Conservation (phyloP, 2,888 invertebrate genomes). For the Pheosia gnoma region DNA sequence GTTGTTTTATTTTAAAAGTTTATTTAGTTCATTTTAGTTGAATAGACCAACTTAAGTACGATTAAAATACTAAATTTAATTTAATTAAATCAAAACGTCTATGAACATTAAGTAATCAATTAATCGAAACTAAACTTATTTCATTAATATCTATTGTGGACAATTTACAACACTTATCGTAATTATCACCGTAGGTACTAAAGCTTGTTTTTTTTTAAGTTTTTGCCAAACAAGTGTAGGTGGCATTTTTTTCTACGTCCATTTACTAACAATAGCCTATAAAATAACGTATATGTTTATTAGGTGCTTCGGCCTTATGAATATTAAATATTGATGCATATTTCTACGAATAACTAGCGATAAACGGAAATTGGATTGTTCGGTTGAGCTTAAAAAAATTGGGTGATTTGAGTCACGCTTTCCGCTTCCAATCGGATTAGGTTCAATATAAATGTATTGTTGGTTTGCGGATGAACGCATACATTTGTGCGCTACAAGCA, state of each 20-base stretch:
- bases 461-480: neutral
- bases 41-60: neutral
- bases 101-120: neutral
- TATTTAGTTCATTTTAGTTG: too few relatives aligned
- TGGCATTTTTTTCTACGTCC: slow-evolving; percentile 1
- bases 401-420: slow-evolving; percentile 28
- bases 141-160: neutral
- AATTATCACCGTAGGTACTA: neutral
- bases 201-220: neutral
- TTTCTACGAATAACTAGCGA: slow-evolving; percentile 34
- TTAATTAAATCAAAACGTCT: neutral
- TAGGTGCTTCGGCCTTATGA: slow-evolving; percentile 31
- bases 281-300: slow-evolving; percentile 29
- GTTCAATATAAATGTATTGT: slow-evolving; percentile 1
- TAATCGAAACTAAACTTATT: neutral
- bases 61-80: neutral
- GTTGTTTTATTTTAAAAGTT: too few relatives aligned
- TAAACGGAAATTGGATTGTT: slow-evolving; percentile 36
- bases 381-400: slow-evolving; percentile 29
- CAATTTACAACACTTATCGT: neutral
- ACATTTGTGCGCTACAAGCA: neutral
- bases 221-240: slow-evolving; percentile 3
- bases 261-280: slow-evolving; percentile 35
- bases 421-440: slow-evolving; percentile 15
- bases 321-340: slow-evolving; percentile 37